Conservation (phyloP, 2,797 vertebrate species). For the Antrozous pallidus region DNA sequence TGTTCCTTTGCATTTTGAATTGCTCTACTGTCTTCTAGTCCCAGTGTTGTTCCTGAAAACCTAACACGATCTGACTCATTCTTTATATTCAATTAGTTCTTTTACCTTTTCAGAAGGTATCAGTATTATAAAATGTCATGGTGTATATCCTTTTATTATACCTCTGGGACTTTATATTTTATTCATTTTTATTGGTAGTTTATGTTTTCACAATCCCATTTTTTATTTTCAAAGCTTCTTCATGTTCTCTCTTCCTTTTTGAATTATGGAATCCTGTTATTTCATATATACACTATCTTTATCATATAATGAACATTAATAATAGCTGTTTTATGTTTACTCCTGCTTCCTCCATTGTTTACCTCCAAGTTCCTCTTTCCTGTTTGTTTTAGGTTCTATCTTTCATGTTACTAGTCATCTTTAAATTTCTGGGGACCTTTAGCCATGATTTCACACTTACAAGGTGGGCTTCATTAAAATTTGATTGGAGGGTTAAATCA, state of each 20-base stretch:
- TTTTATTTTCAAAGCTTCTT: not conserved
- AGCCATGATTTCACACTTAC: not conserved
- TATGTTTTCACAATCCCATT: not conserved
- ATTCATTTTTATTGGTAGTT: not conserved
- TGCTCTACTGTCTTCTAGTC: not conserved
- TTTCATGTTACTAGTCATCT: not conserved
- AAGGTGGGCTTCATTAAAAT: not conserved
- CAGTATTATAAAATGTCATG: not conserved
- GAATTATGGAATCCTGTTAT: not conserved
- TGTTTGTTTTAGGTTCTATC: not conserved
- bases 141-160: not conserved
- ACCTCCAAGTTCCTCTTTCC: not conserved
- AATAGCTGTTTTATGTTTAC: not conserved
- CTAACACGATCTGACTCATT: not conserved
- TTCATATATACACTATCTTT: not conserved
- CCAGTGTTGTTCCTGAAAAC: not conserved
- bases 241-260: not conserved
- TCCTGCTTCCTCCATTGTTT: not conserved
- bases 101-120: not conserved
- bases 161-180: not conserved
- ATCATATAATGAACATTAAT: not conserved
- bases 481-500: not conserved
- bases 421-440: not conserved
- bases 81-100: not conserved
- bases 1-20: not conserved